Percentiles rank a stretch among this genome's conserved stretches.
These are phyloP conservation scores for Heteromyza rotundicornis DNA, from an alignment of 2,888 invertebrate genomes.

Conservation along the genomic window DNA sequence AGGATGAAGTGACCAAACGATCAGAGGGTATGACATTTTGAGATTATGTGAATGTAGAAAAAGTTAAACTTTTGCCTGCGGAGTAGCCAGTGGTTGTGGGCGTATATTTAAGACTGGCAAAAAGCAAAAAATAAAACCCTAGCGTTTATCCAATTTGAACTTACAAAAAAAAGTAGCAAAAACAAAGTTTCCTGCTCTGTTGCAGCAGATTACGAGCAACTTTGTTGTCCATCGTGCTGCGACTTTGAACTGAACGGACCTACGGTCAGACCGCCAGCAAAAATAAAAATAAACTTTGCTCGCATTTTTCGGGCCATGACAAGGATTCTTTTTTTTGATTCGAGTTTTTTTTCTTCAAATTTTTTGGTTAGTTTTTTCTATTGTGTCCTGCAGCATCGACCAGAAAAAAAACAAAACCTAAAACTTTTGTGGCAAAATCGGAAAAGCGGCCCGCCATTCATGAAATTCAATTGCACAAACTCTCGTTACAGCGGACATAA, in stretches of 20 bases:
- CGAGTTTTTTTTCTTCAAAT: not conserved
- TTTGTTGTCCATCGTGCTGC: not conserved
- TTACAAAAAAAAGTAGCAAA: too few relatives aligned
- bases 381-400: constrained; percentile 5
- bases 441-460: constrained; percentile 19
- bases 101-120: too few relatives aligned
- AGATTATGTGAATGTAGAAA: too few relatives aligned
- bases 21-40: too few relatives aligned
- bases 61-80: too few relatives aligned
- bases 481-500: too few relatives aligned
- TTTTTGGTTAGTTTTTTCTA: not conserved
- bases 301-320: constrained; percentile 7
- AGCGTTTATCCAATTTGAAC: too few relatives aligned
- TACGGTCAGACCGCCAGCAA: constrained; percentile 1
- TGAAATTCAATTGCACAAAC: constrained; percentile 24
- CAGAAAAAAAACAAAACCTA: too few relatives aligned
- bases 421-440: constrained; percentile 24
- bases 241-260: not conserved
- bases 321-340: not conserved
- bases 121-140: too few relatives aligned
- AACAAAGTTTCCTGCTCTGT: too few relatives aligned
- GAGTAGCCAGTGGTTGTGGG: too few relatives aligned
- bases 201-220: constrained; percentile 12
- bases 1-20: too few relatives aligned
- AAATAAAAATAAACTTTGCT: constrained; percentile 15